These are phyloP conservation scores for Malurus alboscapulatus DNA, from an alignment of 2,113 vertebrate genomes.

Conservation along the genomic window DNA sequence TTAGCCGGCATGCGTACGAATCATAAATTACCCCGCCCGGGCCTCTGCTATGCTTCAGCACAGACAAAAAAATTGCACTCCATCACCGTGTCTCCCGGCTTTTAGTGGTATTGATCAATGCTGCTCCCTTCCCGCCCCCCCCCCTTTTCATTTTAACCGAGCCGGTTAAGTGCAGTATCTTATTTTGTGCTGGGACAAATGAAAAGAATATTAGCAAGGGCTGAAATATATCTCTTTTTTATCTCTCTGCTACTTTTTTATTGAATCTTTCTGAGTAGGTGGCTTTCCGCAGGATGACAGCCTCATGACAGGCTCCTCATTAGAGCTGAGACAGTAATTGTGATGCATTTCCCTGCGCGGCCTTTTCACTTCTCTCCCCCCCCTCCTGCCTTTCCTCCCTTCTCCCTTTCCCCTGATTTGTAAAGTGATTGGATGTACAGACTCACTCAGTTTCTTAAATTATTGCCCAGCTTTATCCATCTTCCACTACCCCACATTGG, in stretches of 20 bases:
- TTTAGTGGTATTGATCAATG: constrained; percentile 80
- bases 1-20: constrained; percentile 72
- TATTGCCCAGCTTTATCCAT: constrained; percentile 71
- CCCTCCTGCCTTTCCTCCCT: constrained; percentile 50
- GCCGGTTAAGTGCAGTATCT: constrained; percentile 79
- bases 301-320: constrained; percentile 79
- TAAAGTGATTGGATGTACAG: constrained; percentile 78
- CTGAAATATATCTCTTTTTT: constrained; percentile 77
- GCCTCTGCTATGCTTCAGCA: constrained; percentile 75
- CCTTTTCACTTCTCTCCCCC: constrained; percentile 69
- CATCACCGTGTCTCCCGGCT: constrained; percentile 78
- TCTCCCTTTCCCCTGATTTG: constrained; percentile 73
- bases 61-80: constrained; percentile 82
- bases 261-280: constrained; percentile 78
- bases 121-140: constrained; percentile 68
- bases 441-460: constrained; percentile 76
- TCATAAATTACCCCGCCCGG: constrained; percentile 73
- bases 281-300: constrained; percentile 76
- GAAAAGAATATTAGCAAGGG: constrained; percentile 77
- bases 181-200: constrained; percentile 77
- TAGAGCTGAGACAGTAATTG: constrained; percentile 78
- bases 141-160: constrained; percentile 77
- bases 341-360: constrained; percentile 75
- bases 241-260: constrained; percentile 76
- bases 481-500: constrained; percentile 6